A percentile compares a stretch with the other conserved stretches of the same genome.
Conservation (phyloP, 2,888 invertebrate species). For the Carpatolechia fugitivella region DNA sequence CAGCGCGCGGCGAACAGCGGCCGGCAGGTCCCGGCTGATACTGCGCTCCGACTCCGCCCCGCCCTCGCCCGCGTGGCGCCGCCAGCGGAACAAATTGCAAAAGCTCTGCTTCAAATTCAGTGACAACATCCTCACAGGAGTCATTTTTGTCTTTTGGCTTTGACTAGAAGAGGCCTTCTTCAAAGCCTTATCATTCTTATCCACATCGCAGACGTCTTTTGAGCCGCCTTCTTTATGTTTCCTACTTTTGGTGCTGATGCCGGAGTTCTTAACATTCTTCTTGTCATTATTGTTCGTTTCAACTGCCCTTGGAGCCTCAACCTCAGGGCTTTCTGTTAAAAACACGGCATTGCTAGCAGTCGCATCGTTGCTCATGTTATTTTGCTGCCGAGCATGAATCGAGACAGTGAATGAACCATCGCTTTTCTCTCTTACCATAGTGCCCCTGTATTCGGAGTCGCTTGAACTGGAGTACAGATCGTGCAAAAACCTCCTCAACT, state of each 20-base stretch:
- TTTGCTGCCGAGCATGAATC: constrained; percentile 26
- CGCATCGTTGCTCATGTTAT: constrained; percentile 46
- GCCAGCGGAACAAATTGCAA: constrained; percentile 90
- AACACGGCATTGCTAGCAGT: constrained; percentile 42
- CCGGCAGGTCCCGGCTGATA: constrained; percentile 53
- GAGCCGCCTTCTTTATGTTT: constrained; percentile 70
- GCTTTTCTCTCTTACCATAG: background rate
- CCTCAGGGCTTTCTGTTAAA: constrained; percentile 57
- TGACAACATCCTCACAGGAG: constrained; percentile 83
- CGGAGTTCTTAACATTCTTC: constrained; percentile 74
- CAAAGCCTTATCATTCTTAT: constrained; percentile 65
- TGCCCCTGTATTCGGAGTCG: constrained; percentile 77
- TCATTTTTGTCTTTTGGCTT: constrained; percentile 79
- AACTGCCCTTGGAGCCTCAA: constrained; percentile 46
- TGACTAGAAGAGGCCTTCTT: constrained; percentile 34
- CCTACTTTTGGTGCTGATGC: constrained; percentile 81
- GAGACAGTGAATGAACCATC: background rate
- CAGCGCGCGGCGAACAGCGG: constrained; percentile 61
- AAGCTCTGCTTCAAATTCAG: constrained; percentile 90
- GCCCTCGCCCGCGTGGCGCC: constrained; percentile 48
- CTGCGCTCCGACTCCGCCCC: constrained; percentile 45
- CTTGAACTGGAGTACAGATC: constrained; percentile 89
- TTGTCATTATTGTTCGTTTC: constrained; percentile 73
- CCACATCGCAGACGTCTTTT: constrained; percentile 52
- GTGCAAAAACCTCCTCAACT: constrained; percentile 90